Conservation (phyloP, 2,797 vertebrate species). For the Argentina silus region DNA sequence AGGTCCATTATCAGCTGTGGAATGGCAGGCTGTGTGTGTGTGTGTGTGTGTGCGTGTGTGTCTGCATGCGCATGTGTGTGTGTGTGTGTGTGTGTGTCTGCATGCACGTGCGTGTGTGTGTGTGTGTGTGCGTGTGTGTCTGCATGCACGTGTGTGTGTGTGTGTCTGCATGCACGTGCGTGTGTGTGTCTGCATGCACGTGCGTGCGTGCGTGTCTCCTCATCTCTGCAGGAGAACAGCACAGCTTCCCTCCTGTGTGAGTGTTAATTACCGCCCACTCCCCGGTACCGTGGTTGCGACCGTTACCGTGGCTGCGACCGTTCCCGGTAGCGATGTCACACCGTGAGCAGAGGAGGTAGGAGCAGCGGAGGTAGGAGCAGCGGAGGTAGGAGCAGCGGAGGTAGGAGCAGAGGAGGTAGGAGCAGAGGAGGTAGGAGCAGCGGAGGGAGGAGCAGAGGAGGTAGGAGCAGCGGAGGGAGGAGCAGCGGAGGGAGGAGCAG, state of each 20-base stretch:
- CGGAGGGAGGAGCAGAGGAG: constrained; percentile 27
- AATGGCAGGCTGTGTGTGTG: constrained; percentile 19
- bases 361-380: constrained; percentile 23
- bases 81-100: background rate
- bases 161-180: constrained; percentile 1
- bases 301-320: constrained; percentile 23
- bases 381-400: constrained; percentile 27
- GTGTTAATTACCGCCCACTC: constrained; percentile 68
- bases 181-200: background rate
- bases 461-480: constrained; percentile 29
- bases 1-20: constrained; percentile 58
- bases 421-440: constrained; percentile 23
- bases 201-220: constrained; percentile 20
- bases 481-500: constrained; percentile 22
- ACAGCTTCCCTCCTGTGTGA: constrained; percentile 53
- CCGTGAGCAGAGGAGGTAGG: constrained; percentile 26
- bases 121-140: constrained; percentile 12
- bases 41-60: constrained; percentile 1
- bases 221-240: constrained; percentile 60
- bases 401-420: constrained; percentile 29
- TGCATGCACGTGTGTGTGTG: constrained; percentile 21
- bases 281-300: constrained; percentile 22
- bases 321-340: constrained; percentile 44
- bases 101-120: constrained; percentile 22
- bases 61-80: background rate